These are phyloP conservation scores for Probaryconus sp. DNA, from an alignment of 1,140 invertebrate genomes.

Conservation along the genomic window DNA sequence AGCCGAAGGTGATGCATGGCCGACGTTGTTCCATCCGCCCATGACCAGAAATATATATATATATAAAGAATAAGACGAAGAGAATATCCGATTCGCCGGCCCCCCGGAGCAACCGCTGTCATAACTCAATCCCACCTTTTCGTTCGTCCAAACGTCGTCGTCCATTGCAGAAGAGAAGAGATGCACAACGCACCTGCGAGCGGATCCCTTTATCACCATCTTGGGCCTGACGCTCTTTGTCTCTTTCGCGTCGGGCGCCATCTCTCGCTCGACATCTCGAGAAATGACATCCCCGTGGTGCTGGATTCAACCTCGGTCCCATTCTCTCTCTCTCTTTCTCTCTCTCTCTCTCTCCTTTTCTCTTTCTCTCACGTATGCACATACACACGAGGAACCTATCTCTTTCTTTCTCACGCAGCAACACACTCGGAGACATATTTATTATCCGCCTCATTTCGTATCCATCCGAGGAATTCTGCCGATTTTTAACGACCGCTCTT, in stretches of 20 bases:
- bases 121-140: conserved; percentile 80
- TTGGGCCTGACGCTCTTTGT: conserved; percentile 26
- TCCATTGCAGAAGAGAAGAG: conserved; percentile 55
- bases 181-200: conserved; percentile 61
- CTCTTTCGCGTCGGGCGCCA: conserved; percentile 47
- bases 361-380: no score
- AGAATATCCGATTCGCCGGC: conserved; percentile 74
- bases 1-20: conserved; percentile 77
- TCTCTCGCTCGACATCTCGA: conserved; percentile 16
- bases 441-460: conserved; percentile 42
- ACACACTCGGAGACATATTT: conserved; percentile 38
- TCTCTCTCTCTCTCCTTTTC: background rate
- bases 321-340: background rate
- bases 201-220: conserved; percentile 43
- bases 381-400: no score
- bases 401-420: conserved; percentile 32
- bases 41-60: conserved; percentile 72
- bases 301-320: background rate
- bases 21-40: conserved; percentile 72
- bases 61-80: conserved; percentile 77
- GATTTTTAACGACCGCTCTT: conserved; percentile 43
- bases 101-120: conserved; percentile 78
- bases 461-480: conserved; percentile 39
- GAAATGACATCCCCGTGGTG: conserved; percentile 19
- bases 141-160: conserved; percentile 60